Evolutionary conservation across 2,113 vertebrate genomes (phyloP).

Genomic region (Gracilinanus agilis): DNA sequence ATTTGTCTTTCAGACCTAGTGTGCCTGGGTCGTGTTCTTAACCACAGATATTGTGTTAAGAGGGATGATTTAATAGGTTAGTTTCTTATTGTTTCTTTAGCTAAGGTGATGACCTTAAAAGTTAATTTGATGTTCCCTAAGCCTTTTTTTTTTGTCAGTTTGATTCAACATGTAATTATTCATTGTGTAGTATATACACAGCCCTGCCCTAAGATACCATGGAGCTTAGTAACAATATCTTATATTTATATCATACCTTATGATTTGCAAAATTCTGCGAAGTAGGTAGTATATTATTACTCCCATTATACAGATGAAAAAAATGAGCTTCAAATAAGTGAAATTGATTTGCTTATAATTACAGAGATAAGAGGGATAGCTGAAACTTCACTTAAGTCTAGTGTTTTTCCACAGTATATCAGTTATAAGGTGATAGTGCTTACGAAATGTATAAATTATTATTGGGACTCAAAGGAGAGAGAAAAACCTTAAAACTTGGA

Average conservation of each 20-base stretch:
- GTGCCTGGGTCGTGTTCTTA: background rate
- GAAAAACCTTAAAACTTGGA: background rate
- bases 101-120: conserved; percentile 34
- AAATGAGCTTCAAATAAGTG: background rate
- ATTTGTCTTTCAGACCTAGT: conserved; percentile 39
- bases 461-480: background rate
- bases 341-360: background rate
- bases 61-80: conserved; percentile 39
- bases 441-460: background rate
- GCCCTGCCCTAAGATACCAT: too few relatives aligned
- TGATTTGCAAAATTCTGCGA: background rate
- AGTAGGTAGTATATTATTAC: background rate
- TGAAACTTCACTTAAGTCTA: background rate
- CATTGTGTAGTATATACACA: background rate
- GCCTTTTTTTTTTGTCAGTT: background rate
- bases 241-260: background rate
- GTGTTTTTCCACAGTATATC: background rate
- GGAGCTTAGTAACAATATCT: background rate
- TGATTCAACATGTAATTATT: background rate
- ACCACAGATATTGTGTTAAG: conserved; percentile 18
- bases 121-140: conserved; percentile 39
- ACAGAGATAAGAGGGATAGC: background rate
- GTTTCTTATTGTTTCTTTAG: conserved; percentile 32
- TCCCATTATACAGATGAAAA: background rate
- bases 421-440: background rate